Percentiles rank a stretch among this genome's conserved stretches.
Evolutionary conservation across 2,888 invertebrate species (phyloP).

Genomic region (Drosophila monieri): DNA sequence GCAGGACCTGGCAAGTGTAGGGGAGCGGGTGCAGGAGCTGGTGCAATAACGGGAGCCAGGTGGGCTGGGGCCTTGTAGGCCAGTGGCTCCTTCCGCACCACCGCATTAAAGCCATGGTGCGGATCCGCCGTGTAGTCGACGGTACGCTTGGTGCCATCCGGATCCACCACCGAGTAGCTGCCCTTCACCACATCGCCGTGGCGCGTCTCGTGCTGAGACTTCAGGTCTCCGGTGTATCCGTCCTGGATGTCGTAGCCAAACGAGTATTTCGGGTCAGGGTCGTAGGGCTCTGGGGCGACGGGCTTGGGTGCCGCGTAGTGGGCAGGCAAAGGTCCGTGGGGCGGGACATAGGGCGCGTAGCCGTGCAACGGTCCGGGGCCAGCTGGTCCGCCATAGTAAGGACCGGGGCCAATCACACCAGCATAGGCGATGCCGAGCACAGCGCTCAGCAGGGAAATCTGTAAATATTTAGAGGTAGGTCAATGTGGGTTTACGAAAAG

Average conservation of each 20-base stretch:
- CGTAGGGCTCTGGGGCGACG: slow-evolving; percentile 81
- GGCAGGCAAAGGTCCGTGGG: slow-evolving; percentile 55
- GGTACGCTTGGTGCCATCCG: slow-evolving; percentile 87
- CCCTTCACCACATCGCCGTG: slow-evolving; percentile 87
- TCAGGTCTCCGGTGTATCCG: slow-evolving; percentile 84
- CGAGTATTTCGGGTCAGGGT: slow-evolving; percentile 84
- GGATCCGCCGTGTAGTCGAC: slow-evolving; percentile 86
- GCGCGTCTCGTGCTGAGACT: slow-evolving; percentile 87
- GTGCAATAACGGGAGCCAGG: slow-evolving; percentile 55
- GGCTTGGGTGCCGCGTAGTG: slow-evolving; percentile 76
- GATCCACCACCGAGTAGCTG: slow-evolving; percentile 85
- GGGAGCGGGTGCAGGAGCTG: slow-evolving; percentile 38
- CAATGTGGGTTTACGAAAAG: background rate
- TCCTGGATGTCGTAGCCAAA: slow-evolving; percentile 85
- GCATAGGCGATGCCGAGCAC: slow-evolving; percentile 71
- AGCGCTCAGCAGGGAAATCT: slow-evolving; percentile 75
- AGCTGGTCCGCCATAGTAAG: slow-evolving; percentile 71
- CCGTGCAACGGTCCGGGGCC: slow-evolving; percentile 55
- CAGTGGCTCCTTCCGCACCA: slow-evolving; percentile 83
- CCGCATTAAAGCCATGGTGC: slow-evolving; percentile 84
- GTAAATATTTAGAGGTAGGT: background rate
- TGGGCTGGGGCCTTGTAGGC: slow-evolving; percentile 74
- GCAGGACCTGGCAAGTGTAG: slow-evolving; percentile 19
- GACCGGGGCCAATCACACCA: slow-evolving; percentile 77
- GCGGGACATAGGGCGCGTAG: slow-evolving; percentile 73